These are phyloP conservation scores for Camponotus vicinus DNA, from an alignment of 1,140 invertebrate species.

Conservation along the genomic window DNA sequence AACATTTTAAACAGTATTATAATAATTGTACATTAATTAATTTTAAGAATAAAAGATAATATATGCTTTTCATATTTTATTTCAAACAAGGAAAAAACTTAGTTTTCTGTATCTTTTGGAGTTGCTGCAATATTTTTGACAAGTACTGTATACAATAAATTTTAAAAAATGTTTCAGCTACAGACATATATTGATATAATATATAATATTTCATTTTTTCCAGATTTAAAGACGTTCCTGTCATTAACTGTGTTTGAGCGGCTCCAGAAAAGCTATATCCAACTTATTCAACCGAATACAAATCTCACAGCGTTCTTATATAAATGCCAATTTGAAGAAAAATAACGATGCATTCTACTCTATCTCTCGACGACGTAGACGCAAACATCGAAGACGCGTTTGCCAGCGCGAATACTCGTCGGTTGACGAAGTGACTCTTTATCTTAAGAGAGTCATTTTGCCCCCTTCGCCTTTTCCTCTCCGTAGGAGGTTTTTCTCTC, in stretches of 20 bases:
- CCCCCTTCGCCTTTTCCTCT: slow-evolving; percentile 23
- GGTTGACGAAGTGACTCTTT: slow-evolving; percentile 75
- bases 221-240: not conserved
- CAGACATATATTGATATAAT: too few species aligned
- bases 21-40: too few species aligned
- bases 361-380: slow-evolving; percentile 52
- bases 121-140: too few species aligned
- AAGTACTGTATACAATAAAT: too few species aligned
- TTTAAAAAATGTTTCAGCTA: too few species aligned
- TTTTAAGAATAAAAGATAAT: too few species aligned
- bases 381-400: not conserved
- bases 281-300: slow-evolving; percentile 26
- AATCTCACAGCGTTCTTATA: slow-evolving; percentile 24
- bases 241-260: slow-evolving; percentile 18
- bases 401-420: slow-evolving; percentile 59
- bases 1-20: too few species aligned
- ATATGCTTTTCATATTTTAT: too few species aligned
- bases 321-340: slow-evolving; percentile 16
- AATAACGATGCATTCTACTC: slow-evolving; percentile 37
- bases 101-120: too few species aligned
- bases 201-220: too few species aligned
- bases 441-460: slow-evolving; percentile 76
- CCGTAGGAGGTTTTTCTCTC: slow-evolving; percentile 40
- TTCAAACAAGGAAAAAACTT: too few species aligned
- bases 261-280: not conserved